Conservation (phyloP, 1,140 invertebrate species). For the Trialeurodes vaporariorum region DNA sequence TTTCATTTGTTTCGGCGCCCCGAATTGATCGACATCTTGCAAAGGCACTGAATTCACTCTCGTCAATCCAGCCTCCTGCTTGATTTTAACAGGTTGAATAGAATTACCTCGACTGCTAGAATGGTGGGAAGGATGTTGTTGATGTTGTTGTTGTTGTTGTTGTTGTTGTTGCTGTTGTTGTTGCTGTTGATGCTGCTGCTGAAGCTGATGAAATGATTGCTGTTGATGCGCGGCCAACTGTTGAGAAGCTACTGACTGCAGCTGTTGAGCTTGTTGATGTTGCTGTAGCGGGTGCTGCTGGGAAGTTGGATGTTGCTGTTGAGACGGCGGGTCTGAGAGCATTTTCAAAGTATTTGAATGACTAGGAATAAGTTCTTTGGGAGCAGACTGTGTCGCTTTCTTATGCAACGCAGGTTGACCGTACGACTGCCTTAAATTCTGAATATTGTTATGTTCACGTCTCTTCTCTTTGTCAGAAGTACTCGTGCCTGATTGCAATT, state of each 20-base stretch:
- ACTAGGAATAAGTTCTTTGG: slow-evolving; percentile 19
- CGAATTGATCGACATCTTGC: neutral
- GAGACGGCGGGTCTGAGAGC: slow-evolving; percentile 12
- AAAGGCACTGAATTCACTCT: neutral
- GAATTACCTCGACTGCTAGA: neutral
- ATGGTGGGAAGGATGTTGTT: neutral
- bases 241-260: neutral
- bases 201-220: neutral
- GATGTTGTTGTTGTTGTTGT: slow-evolving; percentile 6
- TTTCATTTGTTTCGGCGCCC: neutral
- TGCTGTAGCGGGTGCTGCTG: slow-evolving; percentile 4
- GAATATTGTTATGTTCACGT: slow-evolving; percentile 20
- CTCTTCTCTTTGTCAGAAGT: neutral
- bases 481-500: no score
- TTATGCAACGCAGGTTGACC: neutral
- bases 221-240: slow-evolving; percentile 5
- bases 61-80: neutral
- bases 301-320: slow-evolving; percentile 19
- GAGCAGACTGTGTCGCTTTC: slow-evolving; percentile 25
- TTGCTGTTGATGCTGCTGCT: slow-evolving; percentile 20
- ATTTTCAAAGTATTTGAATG: slow-evolving; percentile 11
- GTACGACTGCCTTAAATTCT: slow-evolving; percentile 28
- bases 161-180: slow-evolving; percentile 19
- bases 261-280: neutral
- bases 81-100: neutral